A percentile compares a stretch with the other conserved stretches of the same genome.
phyloP scores from a whole-genome alignment of 2,113 vertebrate species.

The Xiphophorus hellerii region DNA sequence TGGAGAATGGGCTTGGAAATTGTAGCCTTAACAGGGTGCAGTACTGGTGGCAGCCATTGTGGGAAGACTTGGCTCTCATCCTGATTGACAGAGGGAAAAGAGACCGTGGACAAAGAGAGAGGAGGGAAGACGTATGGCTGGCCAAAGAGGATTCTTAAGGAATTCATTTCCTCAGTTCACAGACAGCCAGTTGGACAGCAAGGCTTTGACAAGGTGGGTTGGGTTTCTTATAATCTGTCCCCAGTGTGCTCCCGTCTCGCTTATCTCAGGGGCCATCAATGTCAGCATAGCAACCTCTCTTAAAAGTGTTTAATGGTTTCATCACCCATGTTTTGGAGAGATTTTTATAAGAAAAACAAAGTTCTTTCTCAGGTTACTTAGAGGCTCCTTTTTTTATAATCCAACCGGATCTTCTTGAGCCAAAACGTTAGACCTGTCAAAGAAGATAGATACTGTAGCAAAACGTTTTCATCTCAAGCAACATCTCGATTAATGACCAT shows the following conservation, averaged over 20 bases:
- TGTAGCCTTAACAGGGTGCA: constrained; percentile 54
- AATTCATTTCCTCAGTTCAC: constrained; percentile 25
- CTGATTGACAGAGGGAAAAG: constrained; percentile 69
- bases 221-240: constrained; percentile 48
- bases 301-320: constrained; percentile 70
- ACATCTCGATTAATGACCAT: constrained; percentile 43
- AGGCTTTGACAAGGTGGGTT: constrained; percentile 53
- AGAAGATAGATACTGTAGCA: constrained; percentile 48
- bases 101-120: constrained; percentile 22
- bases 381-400: constrained; percentile 46
- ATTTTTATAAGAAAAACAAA: constrained; percentile 72
- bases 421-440: constrained; percentile 30
- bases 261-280: constrained; percentile 63
- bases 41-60: constrained; percentile 47
- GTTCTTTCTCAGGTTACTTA: constrained; percentile 56
- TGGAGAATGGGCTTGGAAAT: constrained; percentile 66
- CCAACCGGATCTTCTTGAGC: constrained; percentile 28
- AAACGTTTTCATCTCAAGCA: constrained; percentile 33
- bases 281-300: constrained; percentile 56
- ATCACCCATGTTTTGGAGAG: constrained; percentile 61
- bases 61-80: constrained; percentile 64
- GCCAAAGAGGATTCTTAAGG: constrained; percentile 48
- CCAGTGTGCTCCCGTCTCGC: constrained; percentile 43
- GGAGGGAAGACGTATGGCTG: constrained; percentile 18
- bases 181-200: constrained; percentile 34